Conservation (phyloP, 2,888 invertebrate species). For the Drosophila meridionalis region DNA sequence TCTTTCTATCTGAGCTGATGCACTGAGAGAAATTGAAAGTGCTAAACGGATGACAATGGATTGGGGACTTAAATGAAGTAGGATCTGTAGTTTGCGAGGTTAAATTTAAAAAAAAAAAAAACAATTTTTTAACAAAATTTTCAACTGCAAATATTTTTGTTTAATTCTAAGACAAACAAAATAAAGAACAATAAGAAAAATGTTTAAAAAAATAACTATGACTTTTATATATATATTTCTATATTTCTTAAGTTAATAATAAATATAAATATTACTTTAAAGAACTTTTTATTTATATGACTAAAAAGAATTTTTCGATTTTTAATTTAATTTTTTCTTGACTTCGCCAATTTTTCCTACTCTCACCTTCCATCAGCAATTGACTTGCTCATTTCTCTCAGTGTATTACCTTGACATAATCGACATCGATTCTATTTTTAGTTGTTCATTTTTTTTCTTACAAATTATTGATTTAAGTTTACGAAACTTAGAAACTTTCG, state of each 20-base stretch:
- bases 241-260: no score
- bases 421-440: background rate
- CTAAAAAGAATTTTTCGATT: no score
- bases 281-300: no score
- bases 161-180: no score
- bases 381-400: background rate
- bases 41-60: background rate
- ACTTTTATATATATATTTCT: no score
- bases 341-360: background rate
- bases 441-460: background rate
- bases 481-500: background rate
- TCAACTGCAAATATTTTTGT: no score
- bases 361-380: background rate
- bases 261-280: no score
- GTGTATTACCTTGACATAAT: background rate
- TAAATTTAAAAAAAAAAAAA: no score
- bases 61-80: background rate
- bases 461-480: conserved; percentile 4
- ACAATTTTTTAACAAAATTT: no score
- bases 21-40: conserved; percentile 16
- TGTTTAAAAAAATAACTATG: no score
- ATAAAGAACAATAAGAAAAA: no score
- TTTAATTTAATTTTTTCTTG: background rate
- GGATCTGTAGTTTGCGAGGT: background rate
- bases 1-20: conserved; percentile 19